Evolutionary conservation across 1,140 invertebrate species (phyloP).

Genomic region (Drosophila carrolli): DNA sequence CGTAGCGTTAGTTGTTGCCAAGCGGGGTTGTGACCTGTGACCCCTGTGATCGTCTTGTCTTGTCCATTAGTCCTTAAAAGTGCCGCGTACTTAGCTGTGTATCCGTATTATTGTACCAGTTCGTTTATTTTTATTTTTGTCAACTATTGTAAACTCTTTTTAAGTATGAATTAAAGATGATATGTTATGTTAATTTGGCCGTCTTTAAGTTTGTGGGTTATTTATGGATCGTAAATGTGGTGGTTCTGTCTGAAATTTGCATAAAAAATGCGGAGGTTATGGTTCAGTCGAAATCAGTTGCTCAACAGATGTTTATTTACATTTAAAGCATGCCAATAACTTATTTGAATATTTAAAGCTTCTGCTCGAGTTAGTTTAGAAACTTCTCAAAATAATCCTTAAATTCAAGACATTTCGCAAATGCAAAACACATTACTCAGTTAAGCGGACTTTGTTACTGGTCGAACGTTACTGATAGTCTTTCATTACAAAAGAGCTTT

Average conservation of each 20-base stretch:
- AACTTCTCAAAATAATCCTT: too few species aligned
- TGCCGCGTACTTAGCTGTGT: conserved; percentile 75
- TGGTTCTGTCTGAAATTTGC: background rate
- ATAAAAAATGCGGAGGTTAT: background rate
- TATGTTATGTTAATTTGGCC: conserved; percentile 11
- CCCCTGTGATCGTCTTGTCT: conserved; percentile 66
- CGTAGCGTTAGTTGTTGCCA: conserved; percentile 23
- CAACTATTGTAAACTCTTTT: conserved; percentile 26
- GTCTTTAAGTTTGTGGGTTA: background rate
- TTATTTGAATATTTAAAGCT: background rate
- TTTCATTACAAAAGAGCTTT: conserved; percentile 2
- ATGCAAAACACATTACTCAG: conserved; percentile 1
- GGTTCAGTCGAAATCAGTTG: background rate
- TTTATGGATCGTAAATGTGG: background rate
- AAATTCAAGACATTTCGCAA: background rate
- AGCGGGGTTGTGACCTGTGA: conserved; percentile 14
- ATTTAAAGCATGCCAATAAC: background rate
- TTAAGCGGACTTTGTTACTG: conserved; percentile 2
- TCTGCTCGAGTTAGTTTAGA: background rate
- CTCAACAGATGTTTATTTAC: background rate
- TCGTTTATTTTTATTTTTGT: conserved; percentile 19
- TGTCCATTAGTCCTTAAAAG: conserved; percentile 70
- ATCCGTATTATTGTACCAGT: conserved; percentile 44
- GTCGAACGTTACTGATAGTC: background rate
- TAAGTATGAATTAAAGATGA: conserved; percentile 47